phyloP scores from a whole-genome alignment of 2,797 vertebrate genomes.

The Philypnodon macrostomus region DNA sequence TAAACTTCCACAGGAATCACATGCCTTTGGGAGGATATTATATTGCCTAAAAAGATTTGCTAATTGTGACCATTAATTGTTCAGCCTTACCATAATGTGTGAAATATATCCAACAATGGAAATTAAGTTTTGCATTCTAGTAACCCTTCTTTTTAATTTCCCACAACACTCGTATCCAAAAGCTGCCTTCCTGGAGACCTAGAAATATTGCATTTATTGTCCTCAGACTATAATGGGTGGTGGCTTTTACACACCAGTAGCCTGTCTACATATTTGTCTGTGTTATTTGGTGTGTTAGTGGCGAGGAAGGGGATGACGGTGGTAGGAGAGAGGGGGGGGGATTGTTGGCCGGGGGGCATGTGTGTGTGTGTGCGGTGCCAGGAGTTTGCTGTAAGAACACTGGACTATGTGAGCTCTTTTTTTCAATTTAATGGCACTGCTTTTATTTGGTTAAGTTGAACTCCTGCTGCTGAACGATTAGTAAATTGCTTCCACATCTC shows the following conservation, averaged over 20 bases:
- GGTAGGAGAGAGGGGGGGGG: slow-evolving; percentile 41
- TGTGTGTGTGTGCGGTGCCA: slow-evolving; percentile 29
- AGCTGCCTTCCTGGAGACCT: too few species aligned
- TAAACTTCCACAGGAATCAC: too few species aligned
- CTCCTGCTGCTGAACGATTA: slow-evolving; percentile 84
- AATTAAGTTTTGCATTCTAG: too few species aligned
- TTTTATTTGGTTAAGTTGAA: slow-evolving; percentile 82
- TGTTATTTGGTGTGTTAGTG: slow-evolving; percentile 44
- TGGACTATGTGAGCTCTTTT: slow-evolving; percentile 47
- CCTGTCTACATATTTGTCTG: slow-evolving; percentile 32
- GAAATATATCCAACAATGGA: too few species aligned
- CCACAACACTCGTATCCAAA: too few species aligned
- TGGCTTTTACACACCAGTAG: slow-evolving; percentile 30
- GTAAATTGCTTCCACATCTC: slow-evolving; percentile 90
- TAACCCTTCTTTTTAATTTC: too few species aligned
- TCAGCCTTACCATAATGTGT: too few species aligned
- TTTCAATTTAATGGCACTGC: slow-evolving; percentile 81
- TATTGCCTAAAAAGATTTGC: too few species aligned
- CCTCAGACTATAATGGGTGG: background rate
- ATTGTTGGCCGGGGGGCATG: slow-evolving; percentile 28
- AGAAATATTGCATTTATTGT: background rate
- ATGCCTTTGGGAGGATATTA: too few species aligned
- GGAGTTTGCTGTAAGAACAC: slow-evolving; percentile 41
- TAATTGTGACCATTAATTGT: too few species aligned
- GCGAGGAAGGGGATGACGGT: too few species aligned